These are phyloP conservation scores for Poecilia velifera DNA, from an alignment of 2,797 vertebrate genomes.

Conservation along the genomic window DNA sequence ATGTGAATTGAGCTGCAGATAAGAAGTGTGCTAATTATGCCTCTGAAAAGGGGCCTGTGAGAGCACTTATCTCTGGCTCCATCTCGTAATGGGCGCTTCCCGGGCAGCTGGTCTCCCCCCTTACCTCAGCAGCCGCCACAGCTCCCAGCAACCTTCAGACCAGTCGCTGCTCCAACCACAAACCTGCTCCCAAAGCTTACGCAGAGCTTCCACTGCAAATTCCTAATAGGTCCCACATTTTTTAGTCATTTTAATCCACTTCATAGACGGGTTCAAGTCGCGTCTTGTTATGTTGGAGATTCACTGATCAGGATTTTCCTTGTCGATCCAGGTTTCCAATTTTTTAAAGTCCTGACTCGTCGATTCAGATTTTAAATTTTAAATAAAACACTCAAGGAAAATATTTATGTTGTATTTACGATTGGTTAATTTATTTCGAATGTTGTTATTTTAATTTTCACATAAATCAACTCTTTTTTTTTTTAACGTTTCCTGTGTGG, in stretches of 20 bases:
- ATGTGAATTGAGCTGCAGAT: constrained; percentile 87
- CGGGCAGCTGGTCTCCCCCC: constrained; percentile 83
- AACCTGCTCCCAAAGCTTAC: constrained; percentile 28
- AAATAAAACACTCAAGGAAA: neutral
- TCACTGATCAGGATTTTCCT: neutral
- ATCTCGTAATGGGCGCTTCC: constrained; percentile 88
- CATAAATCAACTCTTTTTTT: neutral
- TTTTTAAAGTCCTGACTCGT: neutral
- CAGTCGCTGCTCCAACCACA: constrained; percentile 57
- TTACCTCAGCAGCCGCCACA: constrained; percentile 53
- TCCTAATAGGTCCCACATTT: neutral
- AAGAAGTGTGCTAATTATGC: constrained; percentile 90
- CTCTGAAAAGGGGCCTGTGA: constrained; percentile 87
- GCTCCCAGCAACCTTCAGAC: constrained; percentile 56
- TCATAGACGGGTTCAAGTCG: neutral
- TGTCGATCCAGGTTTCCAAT: neutral
- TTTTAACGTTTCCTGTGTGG: too few species aligned
- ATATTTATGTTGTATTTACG: neutral
- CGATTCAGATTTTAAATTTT: neutral
- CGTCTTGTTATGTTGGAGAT: neutral
- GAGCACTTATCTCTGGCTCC: constrained; percentile 88
- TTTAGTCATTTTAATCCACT: neutral
- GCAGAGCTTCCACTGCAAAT: neutral
- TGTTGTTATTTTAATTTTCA: neutral
- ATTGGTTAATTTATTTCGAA: neutral